These are phyloP conservation scores for Cephus runcator DNA, from an alignment of 2,888 invertebrate genomes.

Conservation along the genomic window DNA sequence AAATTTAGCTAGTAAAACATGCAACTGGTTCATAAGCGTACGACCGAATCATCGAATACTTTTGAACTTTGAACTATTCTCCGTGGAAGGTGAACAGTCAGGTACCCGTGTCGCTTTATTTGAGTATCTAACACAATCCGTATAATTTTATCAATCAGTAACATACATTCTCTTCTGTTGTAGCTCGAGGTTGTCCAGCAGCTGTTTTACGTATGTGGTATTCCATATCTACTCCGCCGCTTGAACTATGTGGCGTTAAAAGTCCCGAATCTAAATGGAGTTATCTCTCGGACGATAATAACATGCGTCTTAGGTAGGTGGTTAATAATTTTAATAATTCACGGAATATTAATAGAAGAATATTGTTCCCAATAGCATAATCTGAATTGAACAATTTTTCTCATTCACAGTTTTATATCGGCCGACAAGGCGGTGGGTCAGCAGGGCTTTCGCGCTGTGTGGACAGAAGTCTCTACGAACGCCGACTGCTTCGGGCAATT, in stretches of 20 bases:
- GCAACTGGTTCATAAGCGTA: slow-evolving; percentile 96
- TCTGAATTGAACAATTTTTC: not conserved
- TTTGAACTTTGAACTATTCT: slow-evolving; percentile 90
- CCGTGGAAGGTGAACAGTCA: slow-evolving; percentile 91
- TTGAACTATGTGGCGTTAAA: slow-evolving; percentile 91
- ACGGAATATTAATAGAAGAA: not conserved
- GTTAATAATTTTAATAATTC: slow-evolving; percentile 3
- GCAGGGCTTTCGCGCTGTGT: slow-evolving; percentile 91
- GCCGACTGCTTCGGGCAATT: slow-evolving; percentile 73
- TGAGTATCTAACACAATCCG: not conserved
- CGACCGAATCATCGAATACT: slow-evolving; percentile 87
- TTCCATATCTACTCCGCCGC: slow-evolving; percentile 81
- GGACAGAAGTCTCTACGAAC: slow-evolving; percentile 88
- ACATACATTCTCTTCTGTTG: not conserved
- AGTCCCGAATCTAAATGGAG: slow-evolving; percentile 80
- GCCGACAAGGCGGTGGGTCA: slow-evolving; percentile 95
- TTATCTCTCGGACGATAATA: slow-evolving; percentile 86
- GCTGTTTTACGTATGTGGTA: slow-evolving; percentile 92
- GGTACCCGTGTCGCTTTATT: slow-evolving; percentile 66
- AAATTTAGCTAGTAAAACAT: slow-evolving; percentile 86
- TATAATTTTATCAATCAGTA: not conserved
- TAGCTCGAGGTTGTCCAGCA: slow-evolving; percentile 91
- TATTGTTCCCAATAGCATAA: not conserved
- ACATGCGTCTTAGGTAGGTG: slow-evolving; percentile 85
- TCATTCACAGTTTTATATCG: slow-evolving; percentile 84